Conservation (phyloP, 2,888 invertebrate species). For the Rhimphoctona megacephalus region DNA sequence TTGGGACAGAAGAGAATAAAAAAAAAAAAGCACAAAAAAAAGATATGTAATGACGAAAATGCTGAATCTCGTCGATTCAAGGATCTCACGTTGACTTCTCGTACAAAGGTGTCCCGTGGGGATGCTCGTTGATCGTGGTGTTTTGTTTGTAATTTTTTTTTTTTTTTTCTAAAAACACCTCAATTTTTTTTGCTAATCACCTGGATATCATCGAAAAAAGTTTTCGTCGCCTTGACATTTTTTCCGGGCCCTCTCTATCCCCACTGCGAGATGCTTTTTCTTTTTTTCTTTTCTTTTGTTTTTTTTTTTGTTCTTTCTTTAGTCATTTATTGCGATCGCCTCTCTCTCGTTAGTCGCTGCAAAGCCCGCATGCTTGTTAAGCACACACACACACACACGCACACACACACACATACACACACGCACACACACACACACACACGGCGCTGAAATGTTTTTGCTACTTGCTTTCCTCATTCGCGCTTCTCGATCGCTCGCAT, state of each 20-base stretch:
- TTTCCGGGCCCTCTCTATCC: constrained; percentile 40
- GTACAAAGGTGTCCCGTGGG: background rate
- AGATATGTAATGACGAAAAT: background rate
- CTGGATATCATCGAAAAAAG: background rate
- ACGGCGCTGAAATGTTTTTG: constrained; percentile 37
- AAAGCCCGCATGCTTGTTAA: constrained; percentile 85
- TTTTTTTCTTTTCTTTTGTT: constrained; percentile 31
- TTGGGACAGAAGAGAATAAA: background rate
- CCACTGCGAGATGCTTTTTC: constrained; percentile 22
- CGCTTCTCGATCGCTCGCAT: constrained; percentile 63
- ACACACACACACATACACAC: constrained; percentile 36
- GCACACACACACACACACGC: constrained; percentile 78
- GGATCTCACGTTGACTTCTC: constrained; percentile 20
- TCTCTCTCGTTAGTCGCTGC: constrained; percentile 84
- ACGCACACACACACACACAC: background rate
- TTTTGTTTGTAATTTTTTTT: background rate
- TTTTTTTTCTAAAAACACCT: background rate
- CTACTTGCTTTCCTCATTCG: constrained; percentile 39
- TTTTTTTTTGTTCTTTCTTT: constrained; percentile 19
- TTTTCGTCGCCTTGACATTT: constrained; percentile 17
- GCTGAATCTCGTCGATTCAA: constrained; percentile 21
- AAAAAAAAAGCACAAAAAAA: constrained; percentile 29
- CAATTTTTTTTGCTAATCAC: background rate
- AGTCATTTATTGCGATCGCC: constrained; percentile 50
- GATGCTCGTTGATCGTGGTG: background rate